Evolutionary conservation across 2,888 invertebrate genomes (phyloP).

Genomic region (Agriopis marginaria): DNA sequence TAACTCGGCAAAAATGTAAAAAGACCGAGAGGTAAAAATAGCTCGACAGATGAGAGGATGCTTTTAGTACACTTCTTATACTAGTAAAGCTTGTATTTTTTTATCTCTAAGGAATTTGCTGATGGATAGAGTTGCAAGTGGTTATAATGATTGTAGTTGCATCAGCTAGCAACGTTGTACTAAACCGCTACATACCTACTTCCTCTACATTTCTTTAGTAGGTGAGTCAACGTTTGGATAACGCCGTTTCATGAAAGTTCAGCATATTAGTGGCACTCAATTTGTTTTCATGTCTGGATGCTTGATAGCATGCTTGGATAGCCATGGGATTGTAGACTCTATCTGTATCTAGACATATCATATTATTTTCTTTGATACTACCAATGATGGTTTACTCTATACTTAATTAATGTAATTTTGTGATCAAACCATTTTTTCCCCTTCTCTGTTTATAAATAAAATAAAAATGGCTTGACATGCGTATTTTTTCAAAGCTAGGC

Average conservation of each 20-base stretch:
- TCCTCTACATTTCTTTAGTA: not conserved
- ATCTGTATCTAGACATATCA: not conserved
- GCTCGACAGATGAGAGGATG: slow-evolving; percentile 23
- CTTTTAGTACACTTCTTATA: slow-evolving; percentile 15
- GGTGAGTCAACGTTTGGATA: not conserved
- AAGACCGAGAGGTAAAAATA: slow-evolving; percentile 21
- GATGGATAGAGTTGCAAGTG: slow-evolving; percentile 6
- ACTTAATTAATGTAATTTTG: too few relatives aligned
- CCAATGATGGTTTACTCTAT: not conserved
- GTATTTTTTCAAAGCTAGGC: too few relatives aligned
- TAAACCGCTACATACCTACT: too few relatives aligned
- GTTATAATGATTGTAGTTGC: slow-evolving; percentile 9
- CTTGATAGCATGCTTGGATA: slow-evolving; percentile 6
- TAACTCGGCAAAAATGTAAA: slow-evolving; percentile 27
- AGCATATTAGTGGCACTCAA: not conserved
- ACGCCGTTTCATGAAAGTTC: not conserved
- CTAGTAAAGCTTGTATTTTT: slow-evolving; percentile 16
- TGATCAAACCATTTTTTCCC: too few relatives aligned
- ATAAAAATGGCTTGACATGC: too few relatives aligned
- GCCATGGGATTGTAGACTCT: not conserved
- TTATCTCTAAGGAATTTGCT: slow-evolving; percentile 14
- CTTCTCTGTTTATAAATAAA: too few relatives aligned
- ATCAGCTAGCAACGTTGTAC: slow-evolving; percentile 6
- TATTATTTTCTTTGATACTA: not conserved
- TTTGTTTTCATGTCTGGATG: not conserved